Evolutionary conservation across 35 echinoderm and acorn worm genomes (phyloP), one percentile per base, ranked within the genome.

Genomic region (Apostichopus japonicus): DNA sequence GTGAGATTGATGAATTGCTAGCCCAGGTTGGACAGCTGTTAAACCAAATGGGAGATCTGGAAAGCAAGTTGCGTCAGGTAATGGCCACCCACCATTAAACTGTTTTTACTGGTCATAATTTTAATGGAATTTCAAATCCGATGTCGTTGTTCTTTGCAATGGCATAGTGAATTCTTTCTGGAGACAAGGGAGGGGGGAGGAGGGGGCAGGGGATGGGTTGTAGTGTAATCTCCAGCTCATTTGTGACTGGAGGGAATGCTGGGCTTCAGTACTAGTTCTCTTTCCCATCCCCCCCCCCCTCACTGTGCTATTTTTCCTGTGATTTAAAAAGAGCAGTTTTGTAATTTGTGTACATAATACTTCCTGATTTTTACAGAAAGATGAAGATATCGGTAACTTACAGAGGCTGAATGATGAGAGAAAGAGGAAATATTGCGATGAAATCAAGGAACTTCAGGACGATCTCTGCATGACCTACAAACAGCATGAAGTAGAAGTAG

Each of bases 361-460:
- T 75, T 75, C n/a, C 71, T 75, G 5, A 13, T 11, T 9, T 89
- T 73, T 27, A 27, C 86, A 89, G 86, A 89, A 89, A 72, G 23
- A 89, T 72, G 86, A 89, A 72, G 86, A 67, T 24, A 73, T 72
- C 11, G 24, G 61, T 17, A 73, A 72, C 61, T 52, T 89, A 63
- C 33, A 71, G 23, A 52, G 6, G 17, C 56, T 23, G 11, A 89
- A 72, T 54, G 59, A 67, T 21, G 86, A 89, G 6, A 89, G 63
- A 72, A 89, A 51, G 86, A 73, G 13, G 11, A 89, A 89, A 54
- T 89, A 89, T 25, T 89, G 86, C 51, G 44, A 73, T 73, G 86
- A 89, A 73, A 25, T 89, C 61, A 89, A 89, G n/a, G 86, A 89
- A 72, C 61, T 89, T 24, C 86, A 89, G 67, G 86, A 89, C 1